Evolutionary conservation across 1,140 invertebrate genomes (phyloP).

Genomic region (Goniozus legneri): DNA sequence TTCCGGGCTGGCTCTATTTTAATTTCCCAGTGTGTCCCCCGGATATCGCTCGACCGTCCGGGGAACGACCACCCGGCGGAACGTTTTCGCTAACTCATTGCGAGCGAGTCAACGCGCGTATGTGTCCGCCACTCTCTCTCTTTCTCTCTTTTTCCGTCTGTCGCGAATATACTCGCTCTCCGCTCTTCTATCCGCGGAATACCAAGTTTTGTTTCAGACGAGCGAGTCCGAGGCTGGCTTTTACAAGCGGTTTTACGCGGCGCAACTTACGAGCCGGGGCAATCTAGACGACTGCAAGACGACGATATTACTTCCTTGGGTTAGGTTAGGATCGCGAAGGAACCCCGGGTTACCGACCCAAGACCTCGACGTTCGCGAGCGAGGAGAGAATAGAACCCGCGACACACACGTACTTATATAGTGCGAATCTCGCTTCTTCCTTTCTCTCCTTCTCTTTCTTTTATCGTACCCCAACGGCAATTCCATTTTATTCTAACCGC

Average conservation of each 20-base stretch:
- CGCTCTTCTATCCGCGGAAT: slow-evolving; percentile 3
- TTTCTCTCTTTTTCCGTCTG: slow-evolving; percentile 1
- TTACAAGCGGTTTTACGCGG: slow-evolving; percentile 33
- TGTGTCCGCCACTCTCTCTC: slow-evolving; percentile 17
- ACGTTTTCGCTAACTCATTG: too few relatives aligned
- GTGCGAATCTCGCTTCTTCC: slow-evolving; percentile 15
- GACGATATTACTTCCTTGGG: slow-evolving; percentile 33
- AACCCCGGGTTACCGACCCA: slow-evolving; percentile 33
- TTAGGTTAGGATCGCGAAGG: slow-evolving; percentile 27
- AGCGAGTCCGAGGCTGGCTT: slow-evolving; percentile 16
- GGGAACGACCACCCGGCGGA: slow-evolving; percentile 31
- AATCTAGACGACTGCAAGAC: slow-evolving; percentile 24
- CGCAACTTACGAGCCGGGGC: slow-evolving; percentile 27
- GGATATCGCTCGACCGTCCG: slow-evolving; percentile 18
- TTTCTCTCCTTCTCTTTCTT: not conserved
- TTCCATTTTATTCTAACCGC: too few relatives aligned
- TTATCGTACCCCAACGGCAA: too few relatives aligned
- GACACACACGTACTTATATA: slow-evolving; percentile 7
- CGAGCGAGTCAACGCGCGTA: slow-evolving; percentile 16
- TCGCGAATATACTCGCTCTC: not conserved
- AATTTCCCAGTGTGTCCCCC: slow-evolving; percentile 32
- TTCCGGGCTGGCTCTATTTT: slow-evolving; percentile 35
- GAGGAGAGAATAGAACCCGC: too few relatives aligned
- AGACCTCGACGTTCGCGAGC: too few relatives aligned
- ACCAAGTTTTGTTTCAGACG: slow-evolving; percentile 22